Conservation (phyloP, 2,113 vertebrate genomes). For the Elanoides forficatus region DNA sequence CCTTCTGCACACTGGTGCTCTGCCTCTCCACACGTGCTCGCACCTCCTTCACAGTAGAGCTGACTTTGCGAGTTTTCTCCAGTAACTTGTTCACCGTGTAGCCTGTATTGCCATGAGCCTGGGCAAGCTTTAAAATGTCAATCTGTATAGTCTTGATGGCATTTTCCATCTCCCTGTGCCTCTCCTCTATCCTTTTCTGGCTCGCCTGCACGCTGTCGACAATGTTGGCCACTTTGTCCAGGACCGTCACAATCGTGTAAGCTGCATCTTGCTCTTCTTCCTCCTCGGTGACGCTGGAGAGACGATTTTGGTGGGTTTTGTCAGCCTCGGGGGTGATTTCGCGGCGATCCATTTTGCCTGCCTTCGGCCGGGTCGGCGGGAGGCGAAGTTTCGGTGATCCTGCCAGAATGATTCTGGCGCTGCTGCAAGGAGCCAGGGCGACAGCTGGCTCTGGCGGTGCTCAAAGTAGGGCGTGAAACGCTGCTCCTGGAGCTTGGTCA, state of each 20-base stretch:
- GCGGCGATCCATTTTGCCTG: slow-evolving; percentile 78
- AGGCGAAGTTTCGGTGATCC: slow-evolving; percentile 21
- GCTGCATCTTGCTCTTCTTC: slow-evolving; percentile 87
- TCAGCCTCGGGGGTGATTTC: slow-evolving; percentile 71
- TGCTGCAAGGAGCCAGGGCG: slow-evolving; percentile 42
- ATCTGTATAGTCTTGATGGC: slow-evolving; percentile 90
- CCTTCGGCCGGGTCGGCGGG: neutral
- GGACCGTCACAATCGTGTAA: slow-evolving; percentile 89
- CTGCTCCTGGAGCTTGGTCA: slow-evolving; percentile 72
- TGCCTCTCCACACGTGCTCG: slow-evolving; percentile 90
- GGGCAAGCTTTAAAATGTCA: slow-evolving; percentile 88
- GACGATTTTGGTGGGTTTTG: slow-evolving; percentile 78
- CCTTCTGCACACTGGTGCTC: slow-evolving; percentile 83
- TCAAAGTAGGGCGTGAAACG: slow-evolving; percentile 72
- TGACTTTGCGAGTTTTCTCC: slow-evolving; percentile 93
- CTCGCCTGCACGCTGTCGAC: slow-evolving; percentile 91
- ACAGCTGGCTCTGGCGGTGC: slow-evolving; percentile 67
- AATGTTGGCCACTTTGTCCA: slow-evolving; percentile 92
- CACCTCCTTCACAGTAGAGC: slow-evolving; percentile 91
- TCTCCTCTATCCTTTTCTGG: slow-evolving; percentile 94
- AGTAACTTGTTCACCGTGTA: slow-evolving; percentile 88
- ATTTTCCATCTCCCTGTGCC: slow-evolving; percentile 87
- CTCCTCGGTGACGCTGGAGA: slow-evolving; percentile 80
- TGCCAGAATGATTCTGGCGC: slow-evolving; percentile 30
- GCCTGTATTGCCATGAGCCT: slow-evolving; percentile 85